Percentiles rank a stretch among this genome's conserved stretches.
phyloP scores from a whole-genome alignment of 2,113 vertebrate genomes.

The Felis catus region F.catus_Fca126_mat1.0 CM031417.1:53511501-53512000 shows the following conservation, averaged over 20 bases:
- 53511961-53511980: neutral
- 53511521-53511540: neutral
- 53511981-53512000: neutral
- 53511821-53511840: neutral
- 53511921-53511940: neutral
- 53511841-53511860: neutral
- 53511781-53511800: neutral
- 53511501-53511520: neutral
- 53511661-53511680: neutral
- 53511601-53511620: neutral
- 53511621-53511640: neutral
- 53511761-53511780: neutral
- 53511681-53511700: neutral
- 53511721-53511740: neutral
- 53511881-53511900: neutral
- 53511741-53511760: neutral
- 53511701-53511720: neutral
- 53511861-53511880: neutral
- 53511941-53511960: neutral
- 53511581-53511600: neutral
- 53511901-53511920: neutral
- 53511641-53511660: neutral
- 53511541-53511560: neutral
- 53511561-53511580: neutral
- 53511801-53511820: neutral